These are phyloP conservation scores for Lophotis ruficrista DNA, from an alignment of 2,113 vertebrate genomes.

Conservation along the genomic window DNA sequence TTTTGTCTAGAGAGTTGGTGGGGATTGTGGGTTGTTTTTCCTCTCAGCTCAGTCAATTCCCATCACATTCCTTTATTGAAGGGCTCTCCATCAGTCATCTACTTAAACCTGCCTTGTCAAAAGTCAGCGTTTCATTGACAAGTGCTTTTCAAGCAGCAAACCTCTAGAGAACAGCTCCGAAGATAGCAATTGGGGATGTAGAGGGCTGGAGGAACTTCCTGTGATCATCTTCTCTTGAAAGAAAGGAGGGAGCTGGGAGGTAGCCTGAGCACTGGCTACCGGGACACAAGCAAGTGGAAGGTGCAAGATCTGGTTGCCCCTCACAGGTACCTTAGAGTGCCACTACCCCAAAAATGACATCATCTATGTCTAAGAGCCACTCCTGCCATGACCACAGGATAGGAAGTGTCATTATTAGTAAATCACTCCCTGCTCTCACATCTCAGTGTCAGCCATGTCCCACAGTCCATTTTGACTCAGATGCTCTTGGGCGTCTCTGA, in stretches of 20 bases:
- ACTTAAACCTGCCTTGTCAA: slow-evolving; percentile 56
- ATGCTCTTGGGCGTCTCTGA: not conserved
- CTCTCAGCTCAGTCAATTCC: slow-evolving; percentile 21
- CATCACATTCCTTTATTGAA: slow-evolving; percentile 26
- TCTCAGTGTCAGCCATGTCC: not conserved
- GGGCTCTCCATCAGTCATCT: slow-evolving; percentile 39
- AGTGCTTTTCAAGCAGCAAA: slow-evolving; percentile 35
- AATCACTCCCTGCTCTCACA: not conserved
- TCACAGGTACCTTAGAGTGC: not conserved
- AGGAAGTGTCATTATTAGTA: not conserved
- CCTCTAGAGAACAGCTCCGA: slow-evolving; percentile 36
- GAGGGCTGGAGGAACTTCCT: not conserved
- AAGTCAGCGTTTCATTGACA: slow-evolving; percentile 50
- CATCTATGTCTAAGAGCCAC: not conserved
- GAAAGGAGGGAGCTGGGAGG: not conserved
- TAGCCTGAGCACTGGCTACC: not conserved
- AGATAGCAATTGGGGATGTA: slow-evolving; percentile 39
- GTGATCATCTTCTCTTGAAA: slow-evolving; percentile 40
- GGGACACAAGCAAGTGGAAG: not conserved
- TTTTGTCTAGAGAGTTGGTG: not conserved
- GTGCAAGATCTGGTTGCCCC: not conserved
- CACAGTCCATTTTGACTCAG: not conserved
- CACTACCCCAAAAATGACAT: not conserved
- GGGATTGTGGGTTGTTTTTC: not conserved
- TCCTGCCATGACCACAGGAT: not conserved